A percentile compares a stretch with the other conserved stretches of the same genome.
Conservation (phyloP, 2,113 vertebrate genomes). For the Myodes glareolus region DNA sequence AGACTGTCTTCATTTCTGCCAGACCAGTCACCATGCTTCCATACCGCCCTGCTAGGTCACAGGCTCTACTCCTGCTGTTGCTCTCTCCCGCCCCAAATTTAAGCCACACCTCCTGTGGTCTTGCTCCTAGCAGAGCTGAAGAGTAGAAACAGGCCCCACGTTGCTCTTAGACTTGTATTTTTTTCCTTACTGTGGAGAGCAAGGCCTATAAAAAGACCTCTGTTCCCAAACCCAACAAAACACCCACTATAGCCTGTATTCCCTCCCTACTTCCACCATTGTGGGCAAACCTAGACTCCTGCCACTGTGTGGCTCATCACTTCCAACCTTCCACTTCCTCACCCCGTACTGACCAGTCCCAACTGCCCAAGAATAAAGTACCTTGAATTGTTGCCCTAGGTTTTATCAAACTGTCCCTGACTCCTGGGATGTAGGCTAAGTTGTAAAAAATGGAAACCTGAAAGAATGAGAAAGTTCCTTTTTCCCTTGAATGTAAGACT, state of each 20-base stretch:
- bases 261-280: no score
- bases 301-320: neutral
- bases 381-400: neutral
- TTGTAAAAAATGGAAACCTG: neutral
- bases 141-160: neutral
- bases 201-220: neutral
- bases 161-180: neutral
- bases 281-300: no score
- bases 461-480: neutral
- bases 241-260: no score
- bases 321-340: neutral
- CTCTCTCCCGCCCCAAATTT: neutral
- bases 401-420: neutral
- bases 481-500: neutral
- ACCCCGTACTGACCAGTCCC: neutral
- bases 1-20: neutral
- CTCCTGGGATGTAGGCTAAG: neutral
- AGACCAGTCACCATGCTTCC: rapidly evolving
- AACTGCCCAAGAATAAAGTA: neutral
- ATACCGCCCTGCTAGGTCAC: no score
- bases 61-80: neutral
- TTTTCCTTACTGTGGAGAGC: neutral
- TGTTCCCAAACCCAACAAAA: neutral
- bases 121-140: neutral
- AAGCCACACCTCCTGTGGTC: neutral